Percentiles rank a stretch among this genome's conserved stretches.
These are phyloP conservation scores for Oligia strigilis DNA, from an alignment of 2,888 invertebrate genomes.

Conservation along the genomic window DNA sequence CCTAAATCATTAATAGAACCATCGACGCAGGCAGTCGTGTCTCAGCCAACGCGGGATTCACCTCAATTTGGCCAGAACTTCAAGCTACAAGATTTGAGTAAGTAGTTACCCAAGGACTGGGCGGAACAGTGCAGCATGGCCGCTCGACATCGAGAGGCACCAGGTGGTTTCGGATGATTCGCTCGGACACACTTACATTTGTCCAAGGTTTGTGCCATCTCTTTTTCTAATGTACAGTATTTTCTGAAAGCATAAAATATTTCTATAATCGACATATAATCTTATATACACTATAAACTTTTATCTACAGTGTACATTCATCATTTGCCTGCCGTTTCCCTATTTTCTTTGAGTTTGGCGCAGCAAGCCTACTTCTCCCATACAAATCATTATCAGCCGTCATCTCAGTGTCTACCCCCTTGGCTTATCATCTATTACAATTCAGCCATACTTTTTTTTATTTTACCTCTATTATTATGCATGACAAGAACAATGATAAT, in stretches of 20 bases:
- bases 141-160: constrained; percentile 68
- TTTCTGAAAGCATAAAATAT: constrained; percentile 48
- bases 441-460: too few species aligned
- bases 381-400: background rate
- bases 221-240: constrained; percentile 81
- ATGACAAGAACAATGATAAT: background rate
- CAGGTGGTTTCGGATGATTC: constrained; percentile 70
- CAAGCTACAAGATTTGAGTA: background rate
- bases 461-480: background rate
- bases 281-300: background rate
- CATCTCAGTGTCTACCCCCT: background rate
- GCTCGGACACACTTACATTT: constrained; percentile 75
- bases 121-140: constrained; percentile 71
- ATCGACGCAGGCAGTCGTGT: too few species aligned
- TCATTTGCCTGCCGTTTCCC: background rate
- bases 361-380: background rate
- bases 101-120: constrained; percentile 48
- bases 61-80: background rate
- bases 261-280: background rate
- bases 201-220: constrained; percentile 69
- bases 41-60: background rate
- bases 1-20: background rate
- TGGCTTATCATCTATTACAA: background rate
- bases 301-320: background rate
- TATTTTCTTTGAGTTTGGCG: background rate